A percentile compares a stretch with the other conserved stretches of the same genome.
Evolutionary conservation across 2,113 vertebrate species (phyloP).

Genomic region (Lates calcarifer): DNA sequence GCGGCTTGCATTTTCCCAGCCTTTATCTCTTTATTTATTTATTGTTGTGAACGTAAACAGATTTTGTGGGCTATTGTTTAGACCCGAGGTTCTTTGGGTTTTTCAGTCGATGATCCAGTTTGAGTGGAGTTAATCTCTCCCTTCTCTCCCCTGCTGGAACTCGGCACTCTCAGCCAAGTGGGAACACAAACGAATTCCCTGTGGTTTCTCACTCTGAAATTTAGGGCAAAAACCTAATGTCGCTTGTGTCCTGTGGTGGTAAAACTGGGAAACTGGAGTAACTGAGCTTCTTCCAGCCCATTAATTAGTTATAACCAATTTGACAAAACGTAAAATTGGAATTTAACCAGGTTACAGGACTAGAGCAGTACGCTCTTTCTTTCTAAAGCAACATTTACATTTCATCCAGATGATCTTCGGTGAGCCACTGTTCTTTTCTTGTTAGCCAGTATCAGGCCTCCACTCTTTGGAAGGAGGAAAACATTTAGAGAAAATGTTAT

Average conservation of each 20-base stretch:
- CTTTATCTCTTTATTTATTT: conserved; percentile 51
- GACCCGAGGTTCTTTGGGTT: conserved; percentile 36
- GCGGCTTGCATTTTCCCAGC: conserved; percentile 27
- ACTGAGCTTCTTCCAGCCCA: background rate
- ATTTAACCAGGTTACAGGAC: background rate
- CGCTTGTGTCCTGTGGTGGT: background rate
- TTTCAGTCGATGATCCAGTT: conserved; percentile 50
- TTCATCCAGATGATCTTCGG: background rate
- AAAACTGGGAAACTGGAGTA: background rate
- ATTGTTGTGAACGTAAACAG: conserved; percentile 50
- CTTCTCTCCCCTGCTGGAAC: conserved; percentile 32
- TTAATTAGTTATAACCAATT: background rate
- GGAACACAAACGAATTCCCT: conserved; percentile 29
- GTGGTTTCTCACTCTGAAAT: background rate
- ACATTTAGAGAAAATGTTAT: too few relatives aligned
- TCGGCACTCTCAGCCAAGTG: conserved; percentile 12
- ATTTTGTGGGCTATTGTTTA: conserved; percentile 55
- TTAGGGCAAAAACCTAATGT: background rate
- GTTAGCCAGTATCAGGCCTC: too few relatives aligned
- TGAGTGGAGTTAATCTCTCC: conserved; percentile 53
- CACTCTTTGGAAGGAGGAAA: background rate
- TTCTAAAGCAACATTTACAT: background rate
- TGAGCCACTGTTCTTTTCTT: background rate
- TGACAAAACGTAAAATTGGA: background rate
- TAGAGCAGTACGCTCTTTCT: background rate